phyloP scores from a whole-genome alignment of 2,797 vertebrate genomes.

The Scolopax bukidnonensis region DNA sequence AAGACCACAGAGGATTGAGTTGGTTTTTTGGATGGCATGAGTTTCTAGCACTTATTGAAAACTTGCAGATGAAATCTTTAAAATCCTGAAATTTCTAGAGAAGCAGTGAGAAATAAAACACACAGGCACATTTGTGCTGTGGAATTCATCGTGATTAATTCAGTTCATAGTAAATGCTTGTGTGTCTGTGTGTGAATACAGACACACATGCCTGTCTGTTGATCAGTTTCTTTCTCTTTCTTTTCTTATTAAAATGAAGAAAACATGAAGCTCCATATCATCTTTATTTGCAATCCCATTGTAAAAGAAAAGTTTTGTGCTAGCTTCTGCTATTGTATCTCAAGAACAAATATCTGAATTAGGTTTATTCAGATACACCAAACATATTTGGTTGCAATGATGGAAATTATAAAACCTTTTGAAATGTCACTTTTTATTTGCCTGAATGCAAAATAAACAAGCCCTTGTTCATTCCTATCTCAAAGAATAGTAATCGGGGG shows the following conservation, averaged over 20 bases:
- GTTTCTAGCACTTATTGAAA: neutral
- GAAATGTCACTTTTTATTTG: neutral
- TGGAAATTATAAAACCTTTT: neutral
- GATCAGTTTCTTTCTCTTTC: neutral
- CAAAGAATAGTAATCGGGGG: neutral
- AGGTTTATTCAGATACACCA: neutral
- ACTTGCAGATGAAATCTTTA: neutral
- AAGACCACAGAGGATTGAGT: neutral
- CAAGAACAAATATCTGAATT: neutral
- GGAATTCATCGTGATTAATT: neutral
- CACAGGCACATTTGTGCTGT: fast-evolving
- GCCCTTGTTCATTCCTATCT: neutral
- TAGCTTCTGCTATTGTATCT: neutral
- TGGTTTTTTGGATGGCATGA: neutral
- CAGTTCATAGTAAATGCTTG: neutral
- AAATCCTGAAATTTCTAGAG: neutral
- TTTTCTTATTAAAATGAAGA: neutral
- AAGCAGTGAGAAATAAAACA: neutral
- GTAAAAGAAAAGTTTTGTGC: neutral
- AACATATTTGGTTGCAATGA: neutral
- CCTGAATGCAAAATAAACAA: neutral
- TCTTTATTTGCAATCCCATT: neutral
- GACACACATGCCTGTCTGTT: neutral
- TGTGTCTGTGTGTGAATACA: neutral
- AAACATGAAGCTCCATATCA: neutral